phyloP scores from a whole-genome alignment of 2,113 vertebrate genomes.

The Prionailurus bengalensis region DNA sequence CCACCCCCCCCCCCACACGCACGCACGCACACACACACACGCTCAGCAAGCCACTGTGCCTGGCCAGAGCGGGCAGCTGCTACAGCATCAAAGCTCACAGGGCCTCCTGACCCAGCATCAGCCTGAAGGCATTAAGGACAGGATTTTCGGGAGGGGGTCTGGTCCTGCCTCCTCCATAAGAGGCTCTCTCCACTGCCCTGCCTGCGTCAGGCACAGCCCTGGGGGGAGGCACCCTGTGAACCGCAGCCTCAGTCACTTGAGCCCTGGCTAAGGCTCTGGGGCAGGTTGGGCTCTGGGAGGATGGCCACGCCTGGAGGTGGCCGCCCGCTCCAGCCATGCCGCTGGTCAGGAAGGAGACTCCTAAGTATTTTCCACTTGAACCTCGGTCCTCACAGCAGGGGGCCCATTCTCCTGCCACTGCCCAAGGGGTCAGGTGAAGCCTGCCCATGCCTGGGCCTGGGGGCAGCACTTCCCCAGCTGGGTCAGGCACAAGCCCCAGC shows the following conservation, averaged over 20 bases:
- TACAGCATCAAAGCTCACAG: rapidly evolving
- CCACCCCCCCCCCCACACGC: rapidly evolving
- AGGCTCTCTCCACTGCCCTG: neutral
- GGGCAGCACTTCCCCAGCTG: neutral
- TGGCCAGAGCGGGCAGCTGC: neutral
- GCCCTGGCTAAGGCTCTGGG: neutral
- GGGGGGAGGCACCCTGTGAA: neutral
- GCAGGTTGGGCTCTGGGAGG: neutral
- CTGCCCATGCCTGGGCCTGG: neutral
- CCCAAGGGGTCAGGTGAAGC: neutral
- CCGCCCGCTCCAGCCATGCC: neutral
- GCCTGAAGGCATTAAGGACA: neutral
- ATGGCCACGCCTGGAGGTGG: neutral
- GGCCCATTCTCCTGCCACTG: neutral
- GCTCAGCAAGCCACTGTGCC: neutral
- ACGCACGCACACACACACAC: neutral
- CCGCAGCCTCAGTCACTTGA: neutral
- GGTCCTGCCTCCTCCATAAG: rapidly evolving
- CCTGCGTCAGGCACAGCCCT: neutral
- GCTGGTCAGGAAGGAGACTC: neutral
- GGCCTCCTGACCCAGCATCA: too few species aligned
- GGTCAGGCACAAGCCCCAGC: neutral
- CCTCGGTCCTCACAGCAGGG: neutral
- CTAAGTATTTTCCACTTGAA: rapidly evolving
- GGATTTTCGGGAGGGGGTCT: rapidly evolving